Conservation (phyloP, 1,140 invertebrate genomes). For the Bombus huntii region DNA sequence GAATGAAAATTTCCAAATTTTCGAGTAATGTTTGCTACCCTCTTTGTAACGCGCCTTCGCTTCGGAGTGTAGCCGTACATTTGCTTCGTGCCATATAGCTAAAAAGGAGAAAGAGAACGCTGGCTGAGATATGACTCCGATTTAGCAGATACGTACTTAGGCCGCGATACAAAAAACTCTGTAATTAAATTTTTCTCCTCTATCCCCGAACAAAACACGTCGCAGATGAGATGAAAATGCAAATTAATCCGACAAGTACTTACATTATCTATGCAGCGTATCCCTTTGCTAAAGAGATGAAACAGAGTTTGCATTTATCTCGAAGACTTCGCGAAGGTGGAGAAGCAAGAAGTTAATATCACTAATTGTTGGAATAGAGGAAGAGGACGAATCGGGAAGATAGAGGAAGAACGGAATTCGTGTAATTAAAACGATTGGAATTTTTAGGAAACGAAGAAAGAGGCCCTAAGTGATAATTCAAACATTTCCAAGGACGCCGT, state of each 20-base stretch:
- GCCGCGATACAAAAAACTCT: neutral
- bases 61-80: neutral
- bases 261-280: constrained; percentile 10
- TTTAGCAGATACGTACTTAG: neutral
- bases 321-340: neutral
- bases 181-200: constrained; percentile 36
- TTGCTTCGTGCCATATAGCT: neutral
- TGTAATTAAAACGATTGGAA: constrained; percentile 38
- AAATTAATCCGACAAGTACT: constrained; percentile 10
- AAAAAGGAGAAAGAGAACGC: neutral
- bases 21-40: no score
- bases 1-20: no score
- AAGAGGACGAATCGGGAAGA: neutral
- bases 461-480: constrained; percentile 10
- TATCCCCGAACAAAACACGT: neutral
- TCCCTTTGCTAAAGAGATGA: neutral
- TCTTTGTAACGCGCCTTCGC: neutral
- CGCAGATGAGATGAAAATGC: constrained; percentile 27
- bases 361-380: neutral
- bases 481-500: constrained; percentile 4
- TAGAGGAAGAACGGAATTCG: neutral
- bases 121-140: neutral
- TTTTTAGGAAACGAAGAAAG: neutral
- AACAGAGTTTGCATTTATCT: constrained; percentile 46
- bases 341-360: constrained; percentile 22